Percentiles rank a stretch among this genome's conserved stretches.
Conservation (phyloP, 1,140 invertebrate genomes). For the Microplitis demolitor region DNA sequence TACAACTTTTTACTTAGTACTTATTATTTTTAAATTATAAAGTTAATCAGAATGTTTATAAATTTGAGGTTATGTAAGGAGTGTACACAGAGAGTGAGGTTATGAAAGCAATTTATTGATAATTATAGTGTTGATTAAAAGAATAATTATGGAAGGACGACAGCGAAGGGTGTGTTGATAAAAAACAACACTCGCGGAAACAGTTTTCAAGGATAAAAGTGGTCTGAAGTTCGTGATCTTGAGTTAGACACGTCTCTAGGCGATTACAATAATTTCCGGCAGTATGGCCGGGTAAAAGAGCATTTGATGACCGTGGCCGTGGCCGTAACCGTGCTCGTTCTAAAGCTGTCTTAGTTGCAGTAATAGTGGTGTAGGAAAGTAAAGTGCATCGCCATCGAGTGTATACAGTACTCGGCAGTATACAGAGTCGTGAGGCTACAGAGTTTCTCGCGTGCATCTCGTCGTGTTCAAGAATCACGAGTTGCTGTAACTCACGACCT, state of each 20-base stretch:
- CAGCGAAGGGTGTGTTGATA: neutral
- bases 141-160: neutral
- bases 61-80: too few relatives aligned
- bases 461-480: constrained; percentile 7
- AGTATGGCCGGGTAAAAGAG: neutral
- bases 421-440: neutral
- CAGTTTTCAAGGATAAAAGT: neutral
- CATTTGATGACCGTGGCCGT: neutral
- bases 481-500: constrained; percentile 1
- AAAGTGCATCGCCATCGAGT: too few relatives aligned
- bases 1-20: too few relatives aligned
- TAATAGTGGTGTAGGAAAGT: too few relatives aligned
- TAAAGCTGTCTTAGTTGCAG: too few relatives aligned
- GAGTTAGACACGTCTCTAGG: neutral
- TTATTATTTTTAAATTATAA: too few relatives aligned
- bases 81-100: too few relatives aligned
- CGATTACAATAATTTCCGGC: constrained; percentile 18
- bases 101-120: too few relatives aligned
- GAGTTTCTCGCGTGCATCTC: constrained; percentile 11
- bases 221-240: constrained; percentile 7
- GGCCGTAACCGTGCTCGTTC: too few relatives aligned
- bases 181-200: neutral
- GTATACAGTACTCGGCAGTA: too few relatives aligned
- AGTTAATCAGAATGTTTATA: too few relatives aligned
- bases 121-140: neutral